phyloP scores from a whole-genome alignment of 2,888 invertebrate genomes.

The Mesorhabditis sp. region DNA sequence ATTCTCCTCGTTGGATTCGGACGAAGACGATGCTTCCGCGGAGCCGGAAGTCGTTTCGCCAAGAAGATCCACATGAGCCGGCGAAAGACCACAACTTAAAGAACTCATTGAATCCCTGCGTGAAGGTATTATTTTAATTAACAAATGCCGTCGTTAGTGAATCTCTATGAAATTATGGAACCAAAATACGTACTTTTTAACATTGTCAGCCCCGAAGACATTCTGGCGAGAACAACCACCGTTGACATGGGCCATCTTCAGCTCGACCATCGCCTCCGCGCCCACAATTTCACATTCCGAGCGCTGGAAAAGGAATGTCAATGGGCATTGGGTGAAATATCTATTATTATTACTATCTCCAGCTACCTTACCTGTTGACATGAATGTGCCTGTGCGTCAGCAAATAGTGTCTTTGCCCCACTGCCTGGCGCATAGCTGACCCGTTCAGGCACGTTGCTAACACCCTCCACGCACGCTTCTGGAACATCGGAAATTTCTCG shows the following conservation, averaged over 20 bases:
- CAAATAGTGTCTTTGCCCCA: slow-evolving; percentile 73
- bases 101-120: background rate
- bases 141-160: too few relatives aligned
- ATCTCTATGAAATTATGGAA: background rate
- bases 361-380: background rate
- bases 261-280: slow-evolving; percentile 65
- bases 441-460: slow-evolving; percentile 69
- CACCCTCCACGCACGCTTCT: slow-evolving; percentile 70
- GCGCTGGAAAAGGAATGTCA: slow-evolving; percentile 13
- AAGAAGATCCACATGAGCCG: slow-evolving; percentile 79
- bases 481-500: background rate
- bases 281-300: slow-evolving; percentile 29
- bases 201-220: slow-evolving; percentile 65
- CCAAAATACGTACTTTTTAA: slow-evolving; percentile 21
- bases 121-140: background rate
- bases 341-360: background rate
- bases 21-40: background rate
- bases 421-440: slow-evolving; percentile 82
- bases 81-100: slow-evolving; percentile 69
- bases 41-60: too few relatives aligned
- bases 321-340: too few relatives aligned
- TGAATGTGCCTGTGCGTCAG: slow-evolving; percentile 20
- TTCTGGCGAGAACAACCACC: slow-evolving; percentile 91
- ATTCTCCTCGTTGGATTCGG: slow-evolving; percentile 62
- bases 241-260: slow-evolving; percentile 81